Evolutionary conservation across 2,113 vertebrate species (phyloP).

Genomic region (Okapia johnstoni): DNA sequence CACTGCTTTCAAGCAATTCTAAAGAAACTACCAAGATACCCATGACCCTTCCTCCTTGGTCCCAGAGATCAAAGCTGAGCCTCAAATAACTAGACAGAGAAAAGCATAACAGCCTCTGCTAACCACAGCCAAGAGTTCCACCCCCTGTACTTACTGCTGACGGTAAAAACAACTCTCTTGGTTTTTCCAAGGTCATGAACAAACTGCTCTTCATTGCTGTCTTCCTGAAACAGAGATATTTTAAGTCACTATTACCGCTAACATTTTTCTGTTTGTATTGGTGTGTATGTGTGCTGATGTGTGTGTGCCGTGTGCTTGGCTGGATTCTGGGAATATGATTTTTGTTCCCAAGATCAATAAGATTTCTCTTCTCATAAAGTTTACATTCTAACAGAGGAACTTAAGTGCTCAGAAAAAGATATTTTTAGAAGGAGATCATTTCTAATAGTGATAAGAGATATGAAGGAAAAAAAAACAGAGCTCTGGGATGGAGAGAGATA

Average conservation of each 20-base stretch:
- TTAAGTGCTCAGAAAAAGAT: not conserved
- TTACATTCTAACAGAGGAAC: not conserved
- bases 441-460: not conserved
- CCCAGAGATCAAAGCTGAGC: constrained; percentile 3
- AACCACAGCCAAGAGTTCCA: not conserved
- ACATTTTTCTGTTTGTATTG: not conserved
- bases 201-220: not conserved
- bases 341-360: not conserved
- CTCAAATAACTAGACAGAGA: not conserved
- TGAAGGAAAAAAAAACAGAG: not conserved
- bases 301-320: not conserved
- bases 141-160: not conserved
- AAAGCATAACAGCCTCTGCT: not conserved
- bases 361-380: not conserved
- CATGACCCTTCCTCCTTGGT: not conserved
- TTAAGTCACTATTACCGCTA: not conserved
- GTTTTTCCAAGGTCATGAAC: not conserved
- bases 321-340: not conserved
- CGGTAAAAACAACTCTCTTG: not conserved
- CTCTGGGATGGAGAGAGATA: not conserved
- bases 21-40: not conserved
- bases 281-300: not conserved
- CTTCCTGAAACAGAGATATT: not conserved
- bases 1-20: not conserved
- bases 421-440: not conserved